Base-by-base conservation (phyloP, 2,888 invertebrate species). In the Mimachlamys varia region DNA sequence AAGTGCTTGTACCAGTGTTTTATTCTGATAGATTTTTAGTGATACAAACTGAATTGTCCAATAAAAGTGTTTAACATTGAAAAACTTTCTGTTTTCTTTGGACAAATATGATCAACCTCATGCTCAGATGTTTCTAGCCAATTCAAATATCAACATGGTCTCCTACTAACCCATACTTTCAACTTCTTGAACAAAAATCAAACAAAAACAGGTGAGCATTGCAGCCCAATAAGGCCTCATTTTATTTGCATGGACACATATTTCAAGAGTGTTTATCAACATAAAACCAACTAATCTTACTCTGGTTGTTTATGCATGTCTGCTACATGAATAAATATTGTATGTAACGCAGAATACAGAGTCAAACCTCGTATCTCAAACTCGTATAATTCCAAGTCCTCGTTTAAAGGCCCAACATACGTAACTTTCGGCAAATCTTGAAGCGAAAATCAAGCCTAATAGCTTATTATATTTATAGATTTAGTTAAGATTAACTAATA, bases 21-120 rank as follows among this genome's bases (percentile, higher is more conserved):
- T 76, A 27, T 76, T 27, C 76, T 76, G 76, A 76, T 76, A 33
- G 76, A 76, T 76, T 76, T 76, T 76, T 76, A 76, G 76, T 76
- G 76, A 33, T 33, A 33, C 4, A 33, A 76, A 33, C 15, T 76
- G 76, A 33, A 27, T 53, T 76, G 33, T 22, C 76, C 13, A 76
- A 27, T 76, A 76, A 76, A 76, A 76, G 44, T 76, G 33, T 76
- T 76, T 76, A 76, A 33, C 10, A 33, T 76, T 76, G 27, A 33
- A 33, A 27, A 27, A 33, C 1, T 12, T 2, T 27, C 7, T 76
- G 33, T 76, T 76, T 33, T 58, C 58, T 58, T 22, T 58, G 58
- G n/a, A 58, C 58, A 53, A 44, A 44, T 19, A n/a, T 58, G 58
- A 58, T 58, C 58, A 58, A 44, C n/a, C 58, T 58, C 44, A 44